These are phyloP conservation scores for Gadus chalcogrammus DNA, from an alignment of 2,113 vertebrate genomes.

Conservation along the genomic window DNA sequence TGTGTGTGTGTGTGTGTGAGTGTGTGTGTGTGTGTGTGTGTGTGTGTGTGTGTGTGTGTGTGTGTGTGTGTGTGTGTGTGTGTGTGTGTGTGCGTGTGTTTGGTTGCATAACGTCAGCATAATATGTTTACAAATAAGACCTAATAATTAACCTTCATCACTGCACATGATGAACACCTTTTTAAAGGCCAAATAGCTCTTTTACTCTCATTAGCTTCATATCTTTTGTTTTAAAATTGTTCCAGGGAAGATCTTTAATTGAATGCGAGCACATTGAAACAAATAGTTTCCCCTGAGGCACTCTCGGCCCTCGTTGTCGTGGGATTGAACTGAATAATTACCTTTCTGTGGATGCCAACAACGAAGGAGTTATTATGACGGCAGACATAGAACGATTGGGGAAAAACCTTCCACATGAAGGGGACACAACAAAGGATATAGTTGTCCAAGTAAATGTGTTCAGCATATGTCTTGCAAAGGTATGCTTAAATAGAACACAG, in stretches of 20 bases:
- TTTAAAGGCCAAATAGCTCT: too few species aligned
- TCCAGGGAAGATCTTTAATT: too few species aligned
- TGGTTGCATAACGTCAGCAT: not conserved
- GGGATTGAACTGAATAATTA: conserved; percentile 58
- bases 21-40: not conserved
- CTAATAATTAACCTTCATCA: too few species aligned
- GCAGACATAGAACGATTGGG: conserved; percentile 22
- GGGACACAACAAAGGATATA: not conserved
- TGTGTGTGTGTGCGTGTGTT: not conserved
- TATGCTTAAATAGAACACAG: not conserved
- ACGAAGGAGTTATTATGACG: conserved; percentile 8
- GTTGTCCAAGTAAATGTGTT: too few species aligned
- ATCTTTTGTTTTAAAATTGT: too few species aligned
- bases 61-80: not conserved
- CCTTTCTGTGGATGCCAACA: conserved; percentile 38
- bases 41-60: not conserved
- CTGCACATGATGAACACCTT: too few species aligned
- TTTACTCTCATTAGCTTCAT: too few species aligned
- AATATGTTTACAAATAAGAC: too few species aligned
- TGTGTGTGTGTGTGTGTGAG: conserved; percentile 7
- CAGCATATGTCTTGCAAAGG: not conserved
- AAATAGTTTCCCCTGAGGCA: not conserved
- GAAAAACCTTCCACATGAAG: not conserved
- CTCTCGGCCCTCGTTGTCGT: conserved; percentile 18
- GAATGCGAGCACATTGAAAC: too few species aligned